Evolutionary conservation across 2,888 invertebrate genomes (phyloP).

Genomic region (Parnassius apollo): DNA sequence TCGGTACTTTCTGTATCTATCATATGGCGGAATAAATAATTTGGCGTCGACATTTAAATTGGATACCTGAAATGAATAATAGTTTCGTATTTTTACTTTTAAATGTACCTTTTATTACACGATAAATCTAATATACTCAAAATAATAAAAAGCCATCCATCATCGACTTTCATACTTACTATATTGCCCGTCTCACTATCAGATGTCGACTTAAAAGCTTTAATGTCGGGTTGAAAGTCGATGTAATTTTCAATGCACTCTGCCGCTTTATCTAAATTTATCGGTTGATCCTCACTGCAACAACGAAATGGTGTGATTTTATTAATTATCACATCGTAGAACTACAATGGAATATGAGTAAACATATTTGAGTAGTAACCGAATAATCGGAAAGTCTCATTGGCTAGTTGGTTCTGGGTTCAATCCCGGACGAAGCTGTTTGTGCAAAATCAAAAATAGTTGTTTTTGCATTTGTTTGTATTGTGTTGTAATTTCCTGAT

Average conservation of each 20-base stretch:
- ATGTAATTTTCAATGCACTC: slow-evolving; percentile 7
- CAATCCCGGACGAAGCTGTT: no score
- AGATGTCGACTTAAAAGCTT: slow-evolving; percentile 28
- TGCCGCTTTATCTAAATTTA: slow-evolving; percentile 28
- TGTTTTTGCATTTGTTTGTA: no score
- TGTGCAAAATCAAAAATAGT: no score
- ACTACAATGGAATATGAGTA: no score
- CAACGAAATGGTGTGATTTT: background rate
- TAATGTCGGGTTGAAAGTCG: slow-evolving; percentile 27
- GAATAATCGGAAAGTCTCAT: no score
- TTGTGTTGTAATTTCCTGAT: no score
- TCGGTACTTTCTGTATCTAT: slow-evolving; percentile 62
- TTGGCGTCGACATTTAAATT: slow-evolving; percentile 57
- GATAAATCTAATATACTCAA: no score
- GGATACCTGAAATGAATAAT: slow-evolving; percentile 47
- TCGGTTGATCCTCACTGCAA: slow-evolving; percentile 32
- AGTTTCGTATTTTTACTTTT: slow-evolving; percentile 1
- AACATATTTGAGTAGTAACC: no score
- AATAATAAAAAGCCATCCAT: no score
- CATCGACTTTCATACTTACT: slow-evolving; percentile 12
- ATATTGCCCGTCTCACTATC: slow-evolving; percentile 26
- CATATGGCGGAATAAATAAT: slow-evolving; percentile 63
- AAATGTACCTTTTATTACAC: no score
- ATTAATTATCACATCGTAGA: no score
- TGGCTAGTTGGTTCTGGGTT: no score